Evolutionary conservation across 2,113 vertebrate genomes (phyloP).

Genomic region (Clupea harengus): DNA sequence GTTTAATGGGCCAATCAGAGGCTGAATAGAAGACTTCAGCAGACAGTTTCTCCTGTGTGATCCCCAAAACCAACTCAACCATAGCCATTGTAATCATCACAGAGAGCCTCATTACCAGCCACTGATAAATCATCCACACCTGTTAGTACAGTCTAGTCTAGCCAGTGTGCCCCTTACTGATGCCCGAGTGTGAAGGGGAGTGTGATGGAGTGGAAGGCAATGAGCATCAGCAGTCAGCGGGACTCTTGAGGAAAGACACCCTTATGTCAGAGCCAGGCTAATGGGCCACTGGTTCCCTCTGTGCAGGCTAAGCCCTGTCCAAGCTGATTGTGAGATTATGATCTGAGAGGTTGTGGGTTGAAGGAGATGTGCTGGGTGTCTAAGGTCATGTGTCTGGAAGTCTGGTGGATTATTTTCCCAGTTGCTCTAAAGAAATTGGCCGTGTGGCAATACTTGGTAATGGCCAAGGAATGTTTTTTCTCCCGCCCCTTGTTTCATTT

Average conservation of each 20-base stretch:
- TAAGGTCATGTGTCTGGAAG: not conserved
- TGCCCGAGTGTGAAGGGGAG: not conserved
- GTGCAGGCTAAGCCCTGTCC: not conserved
- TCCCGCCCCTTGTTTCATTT: constrained; percentile 29
- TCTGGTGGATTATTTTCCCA: not conserved
- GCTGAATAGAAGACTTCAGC: not conserved
- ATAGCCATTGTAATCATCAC: not conserved
- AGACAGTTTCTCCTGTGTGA: not conserved
- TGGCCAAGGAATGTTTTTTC: not conserved
- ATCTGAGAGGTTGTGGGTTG: not conserved
- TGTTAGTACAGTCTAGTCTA: not conserved
- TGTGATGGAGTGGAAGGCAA: not conserved
- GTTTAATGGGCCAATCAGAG: not conserved
- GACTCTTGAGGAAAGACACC: not conserved
- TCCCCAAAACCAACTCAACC: not conserved
- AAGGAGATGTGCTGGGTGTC: not conserved
- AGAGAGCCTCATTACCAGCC: not conserved
- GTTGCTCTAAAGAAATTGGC: not conserved
- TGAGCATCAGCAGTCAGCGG: not conserved
- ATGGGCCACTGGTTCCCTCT: not conserved
- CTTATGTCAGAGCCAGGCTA: not conserved
- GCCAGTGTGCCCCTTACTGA: not conserved
- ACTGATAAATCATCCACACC: not conserved
- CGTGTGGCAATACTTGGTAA: not conserved
- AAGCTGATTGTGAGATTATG: constrained; percentile 2